These are phyloP conservation scores for Thinocorus orbignyianus DNA, from an alignment of 2,113 vertebrate genomes.

Conservation along the genomic window DNA sequence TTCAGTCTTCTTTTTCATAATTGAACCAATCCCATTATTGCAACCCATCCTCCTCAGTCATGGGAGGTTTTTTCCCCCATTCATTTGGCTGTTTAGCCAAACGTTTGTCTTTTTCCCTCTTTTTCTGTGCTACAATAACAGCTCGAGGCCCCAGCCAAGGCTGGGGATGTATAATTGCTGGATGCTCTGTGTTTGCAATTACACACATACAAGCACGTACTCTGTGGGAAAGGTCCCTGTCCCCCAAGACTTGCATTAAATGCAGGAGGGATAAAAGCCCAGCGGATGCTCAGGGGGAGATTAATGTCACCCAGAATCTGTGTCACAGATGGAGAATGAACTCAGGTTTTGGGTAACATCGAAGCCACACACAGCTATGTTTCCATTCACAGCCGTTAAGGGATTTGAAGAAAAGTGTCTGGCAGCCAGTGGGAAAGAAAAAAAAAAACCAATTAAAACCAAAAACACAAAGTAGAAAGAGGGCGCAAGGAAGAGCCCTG, in stretches of 20 bases:
- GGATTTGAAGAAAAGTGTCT: background rate
- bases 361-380: background rate
- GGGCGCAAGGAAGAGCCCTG: background rate
- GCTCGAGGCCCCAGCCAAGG: background rate
- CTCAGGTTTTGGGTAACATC: background rate
- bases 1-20: background rate
- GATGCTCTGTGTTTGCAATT: background rate
- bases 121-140: background rate
- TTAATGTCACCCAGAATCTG: background rate
- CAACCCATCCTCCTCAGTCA: background rate
- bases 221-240: background rate
- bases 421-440: background rate
- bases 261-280: background rate
- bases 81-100: background rate
- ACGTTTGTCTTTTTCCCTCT: background rate
- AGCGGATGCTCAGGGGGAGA: background rate
- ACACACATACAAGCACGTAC: background rate
- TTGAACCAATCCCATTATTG: background rate
- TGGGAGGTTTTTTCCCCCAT: background rate
- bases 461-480: background rate
- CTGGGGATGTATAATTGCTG: background rate
- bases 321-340: background rate
- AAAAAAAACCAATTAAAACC: background rate
- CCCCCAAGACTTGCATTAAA: background rate
- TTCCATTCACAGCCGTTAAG: background rate